Percentiles rank a stretch among this genome's conserved stretches.
phyloP scores from a whole-genome alignment of 1,140 invertebrate genomes.

The Asobara japonica region DNA sequence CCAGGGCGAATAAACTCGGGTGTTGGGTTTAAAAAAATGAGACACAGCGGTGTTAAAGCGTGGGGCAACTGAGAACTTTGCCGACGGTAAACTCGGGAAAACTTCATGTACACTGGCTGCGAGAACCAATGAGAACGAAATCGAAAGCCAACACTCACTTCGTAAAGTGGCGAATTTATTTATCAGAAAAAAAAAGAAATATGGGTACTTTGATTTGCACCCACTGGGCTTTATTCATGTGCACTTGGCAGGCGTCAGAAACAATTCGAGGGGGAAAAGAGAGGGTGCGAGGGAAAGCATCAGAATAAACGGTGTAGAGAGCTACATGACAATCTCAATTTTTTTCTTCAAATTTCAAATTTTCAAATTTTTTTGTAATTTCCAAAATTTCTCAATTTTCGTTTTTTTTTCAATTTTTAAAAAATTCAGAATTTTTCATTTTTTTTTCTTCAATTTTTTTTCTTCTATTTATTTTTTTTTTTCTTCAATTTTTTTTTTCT shows the following conservation, averaged over 20 bases:
- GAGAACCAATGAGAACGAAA: constrained; percentile 1
- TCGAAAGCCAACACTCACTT: neutral
- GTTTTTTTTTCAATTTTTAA: neutral
- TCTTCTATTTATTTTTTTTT: too few species aligned
- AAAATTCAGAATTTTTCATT: too few species aligned
- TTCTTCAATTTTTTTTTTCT: too few species aligned
- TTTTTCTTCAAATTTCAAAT: too few species aligned
- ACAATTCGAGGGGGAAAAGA: neutral
- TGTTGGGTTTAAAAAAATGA: neutral
- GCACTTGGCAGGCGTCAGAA: neutral
- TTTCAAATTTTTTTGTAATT: too few species aligned
- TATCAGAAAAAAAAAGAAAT: neutral
- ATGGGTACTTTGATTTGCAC: constrained; percentile 1
- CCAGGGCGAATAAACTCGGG: constrained; percentile 8
- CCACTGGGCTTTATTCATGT: neutral
- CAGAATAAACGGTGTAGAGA: neutral
- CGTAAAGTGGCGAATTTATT: neutral
- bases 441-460: too few species aligned
- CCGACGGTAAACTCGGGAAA: constrained; percentile 1
- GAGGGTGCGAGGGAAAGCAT: neutral
- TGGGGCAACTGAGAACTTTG: constrained; percentile 1
- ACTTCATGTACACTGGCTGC: neutral
- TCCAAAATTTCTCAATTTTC: too few species aligned
- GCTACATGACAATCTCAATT: neutral
- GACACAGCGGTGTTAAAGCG: neutral